Base-by-base conservation (phyloP, 2,888 invertebrate genomes). In the Lasioglossum morio region DNA sequence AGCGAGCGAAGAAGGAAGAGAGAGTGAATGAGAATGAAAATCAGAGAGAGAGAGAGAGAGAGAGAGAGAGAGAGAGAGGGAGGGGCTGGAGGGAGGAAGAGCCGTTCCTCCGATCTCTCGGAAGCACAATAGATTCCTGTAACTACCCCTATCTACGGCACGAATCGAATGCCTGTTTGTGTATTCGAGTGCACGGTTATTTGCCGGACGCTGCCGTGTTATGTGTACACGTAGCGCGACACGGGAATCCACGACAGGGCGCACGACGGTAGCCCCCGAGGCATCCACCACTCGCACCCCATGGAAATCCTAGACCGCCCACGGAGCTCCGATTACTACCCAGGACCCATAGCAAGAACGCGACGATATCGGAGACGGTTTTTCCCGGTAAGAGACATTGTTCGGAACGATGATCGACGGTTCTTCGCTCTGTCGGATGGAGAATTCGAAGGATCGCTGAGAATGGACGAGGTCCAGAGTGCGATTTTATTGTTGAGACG, bases 51-150 rank as follows among this genome's bases (percentile, higher is more conserved):
- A 57, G n/a, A n/a, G 48, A 2, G 8, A 8, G 7, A n/a, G n/a
- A 1, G 53, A n/a, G 3, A n/a, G 10, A n/a, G 57, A 57, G n/a
- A n/a, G 48, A 2, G 8, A 8, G 7, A n/a, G 48, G 48, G 34
- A 34, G 5, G 0, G n/a, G n/a, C n/a, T 4, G 53, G n/a, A 8
- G 53, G n/a, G 53, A n/a, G 53, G n/a, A n/a, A n/a, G 57, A n/a
- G n/a, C 57, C 57, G 57, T n/a, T n/a, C 83, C 60, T 70, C 72
- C 81, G 86, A 87, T 87, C 91, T 91, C 91, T 91, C 87, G 89
- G 92, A 90, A 89, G 90, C 91, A 93, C 93, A 94, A 93, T 94
- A 91, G 92, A 93, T 92, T 93, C 91, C 93, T 92, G 93, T 93
- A 93, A 93, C 92, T 92, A 92, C 91, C 91, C 90, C 91, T 92